A percentile compares a stretch with the other conserved stretches of the same genome.
phyloP scores from a whole-genome alignment of 2,888 invertebrate genomes.

The Apotomis capreana region DNA sequence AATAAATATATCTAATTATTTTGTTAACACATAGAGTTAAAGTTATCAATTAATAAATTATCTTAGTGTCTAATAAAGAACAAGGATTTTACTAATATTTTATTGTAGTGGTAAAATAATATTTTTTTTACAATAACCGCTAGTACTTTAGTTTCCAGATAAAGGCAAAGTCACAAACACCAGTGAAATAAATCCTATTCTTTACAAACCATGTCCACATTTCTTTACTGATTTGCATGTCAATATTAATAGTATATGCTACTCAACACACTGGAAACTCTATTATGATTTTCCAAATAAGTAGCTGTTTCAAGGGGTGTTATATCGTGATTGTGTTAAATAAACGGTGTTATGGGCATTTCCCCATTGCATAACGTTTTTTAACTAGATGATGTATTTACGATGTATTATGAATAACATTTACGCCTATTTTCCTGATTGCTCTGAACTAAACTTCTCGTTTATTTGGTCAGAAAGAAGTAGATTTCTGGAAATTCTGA shows the following conservation, averaged over 20 bases:
- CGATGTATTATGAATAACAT: background rate
- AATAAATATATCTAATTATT: too few species aligned
- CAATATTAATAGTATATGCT: constrained; percentile 51
- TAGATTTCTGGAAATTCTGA: background rate
- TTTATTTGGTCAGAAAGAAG: background rate
- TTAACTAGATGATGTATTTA: background rate
- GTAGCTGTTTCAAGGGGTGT: constrained; percentile 52
- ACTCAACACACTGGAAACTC: constrained; percentile 24
- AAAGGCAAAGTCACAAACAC: background rate
- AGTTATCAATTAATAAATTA: too few species aligned
- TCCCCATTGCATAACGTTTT: constrained; percentile 6
- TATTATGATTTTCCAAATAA: constrained; percentile 37
- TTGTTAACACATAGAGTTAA: too few species aligned
- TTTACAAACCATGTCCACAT: constrained; percentile 28
- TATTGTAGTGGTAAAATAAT: too few species aligned
- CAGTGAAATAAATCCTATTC: background rate
- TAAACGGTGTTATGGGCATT: constrained; percentile 61
- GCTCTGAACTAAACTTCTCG: background rate
- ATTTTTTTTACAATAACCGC: too few species aligned
- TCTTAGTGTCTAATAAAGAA: too few species aligned
- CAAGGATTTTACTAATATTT: too few species aligned
- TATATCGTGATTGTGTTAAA: constrained; percentile 62
- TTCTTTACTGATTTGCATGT: constrained; percentile 47
- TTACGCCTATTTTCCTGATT: background rate
- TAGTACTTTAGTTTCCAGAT: background rate